Percentiles rank a stretch among this genome's conserved stretches.
Evolutionary conservation across 2,113 vertebrate genomes (phyloP).

Genomic region (Nanorana parkeri): DNA sequence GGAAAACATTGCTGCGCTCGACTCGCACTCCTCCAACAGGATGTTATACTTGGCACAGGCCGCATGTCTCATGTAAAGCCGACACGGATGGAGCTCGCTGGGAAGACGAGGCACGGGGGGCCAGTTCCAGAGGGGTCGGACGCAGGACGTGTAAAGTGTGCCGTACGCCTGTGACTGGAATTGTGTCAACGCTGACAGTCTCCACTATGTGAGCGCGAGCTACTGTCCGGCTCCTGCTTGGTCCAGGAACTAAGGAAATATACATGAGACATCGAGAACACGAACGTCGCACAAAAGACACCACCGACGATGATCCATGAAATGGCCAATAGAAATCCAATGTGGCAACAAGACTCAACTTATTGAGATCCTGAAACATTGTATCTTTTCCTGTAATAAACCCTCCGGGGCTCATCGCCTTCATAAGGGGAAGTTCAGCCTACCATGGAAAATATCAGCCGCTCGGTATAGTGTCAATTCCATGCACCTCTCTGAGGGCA

Average conservation of each 20-base stretch:
- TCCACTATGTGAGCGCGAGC: neutral
- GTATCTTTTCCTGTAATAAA: too few species aligned
- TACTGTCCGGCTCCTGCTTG: neutral
- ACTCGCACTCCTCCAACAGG: neutral
- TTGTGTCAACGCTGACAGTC: neutral
- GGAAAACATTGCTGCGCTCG: neutral
- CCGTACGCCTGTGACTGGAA: neutral
- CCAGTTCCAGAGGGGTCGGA: neutral
- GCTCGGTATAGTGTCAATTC: too few species aligned
- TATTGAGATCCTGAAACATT: too few species aligned
- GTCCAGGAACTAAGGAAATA: neutral
- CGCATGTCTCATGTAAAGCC: neutral
- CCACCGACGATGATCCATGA: too few species aligned
- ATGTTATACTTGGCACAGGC: conserved; percentile 18
- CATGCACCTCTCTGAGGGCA: too few species aligned
- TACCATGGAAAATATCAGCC: too few species aligned
- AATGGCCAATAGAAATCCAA: too few species aligned
- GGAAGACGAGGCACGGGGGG: neutral
- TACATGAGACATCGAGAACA: neutral
- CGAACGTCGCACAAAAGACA: too few species aligned
- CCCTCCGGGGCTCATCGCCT: too few species aligned
- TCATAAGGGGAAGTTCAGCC: too few species aligned
- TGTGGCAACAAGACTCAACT: too few species aligned
- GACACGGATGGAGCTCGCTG: neutral
- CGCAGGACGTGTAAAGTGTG: neutral